Evolutionary conservation across 2,113 vertebrate species (phyloP).

Genomic region (Callopanchax toddi): DNA sequence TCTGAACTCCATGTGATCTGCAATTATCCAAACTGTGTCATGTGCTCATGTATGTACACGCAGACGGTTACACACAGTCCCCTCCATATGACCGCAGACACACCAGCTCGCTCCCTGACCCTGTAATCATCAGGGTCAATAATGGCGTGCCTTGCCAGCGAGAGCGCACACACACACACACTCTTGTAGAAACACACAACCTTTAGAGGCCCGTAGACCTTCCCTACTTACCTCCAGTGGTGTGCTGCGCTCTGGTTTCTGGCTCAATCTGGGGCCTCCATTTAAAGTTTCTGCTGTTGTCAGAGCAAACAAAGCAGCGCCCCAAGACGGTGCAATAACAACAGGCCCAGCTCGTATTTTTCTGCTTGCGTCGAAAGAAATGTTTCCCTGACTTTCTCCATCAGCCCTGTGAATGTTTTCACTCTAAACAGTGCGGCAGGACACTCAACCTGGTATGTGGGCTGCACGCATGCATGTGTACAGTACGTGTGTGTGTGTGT

Average conservation of each 20-base stretch:
- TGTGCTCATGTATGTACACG: conserved; percentile 24
- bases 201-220: conserved; percentile 54
- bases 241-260: conserved; percentile 65
- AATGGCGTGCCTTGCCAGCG: conserved; percentile 62
- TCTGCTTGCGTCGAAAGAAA: conserved; percentile 78
- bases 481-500: conserved; percentile 32
- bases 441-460: conserved; percentile 67
- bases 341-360: conserved; percentile 75
- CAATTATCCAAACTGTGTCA: conserved; percentile 37
- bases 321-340: conserved; percentile 74
- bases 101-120: conserved; percentile 61
- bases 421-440: conserved; percentile 75
- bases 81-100: conserved; percentile 5
- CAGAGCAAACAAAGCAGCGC: conserved; percentile 78
- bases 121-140: conserved; percentile 75
- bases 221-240: conserved; percentile 68
- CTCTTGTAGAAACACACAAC: conserved; percentile 43
- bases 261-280: conserved; percentile 67
- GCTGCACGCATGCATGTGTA: conserved; percentile 45
- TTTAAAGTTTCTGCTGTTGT: conserved; percentile 80
- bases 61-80: no score
- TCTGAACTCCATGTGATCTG: conserved; percentile 54
- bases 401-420: conserved; percentile 81
- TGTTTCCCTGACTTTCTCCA: conserved; percentile 77
- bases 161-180: conserved; percentile 48